A percentile compares a stretch with the other conserved stretches of the same genome.
Conservation (phyloP, 2,888 invertebrate species). For the Heliconius ethilla region DNA sequence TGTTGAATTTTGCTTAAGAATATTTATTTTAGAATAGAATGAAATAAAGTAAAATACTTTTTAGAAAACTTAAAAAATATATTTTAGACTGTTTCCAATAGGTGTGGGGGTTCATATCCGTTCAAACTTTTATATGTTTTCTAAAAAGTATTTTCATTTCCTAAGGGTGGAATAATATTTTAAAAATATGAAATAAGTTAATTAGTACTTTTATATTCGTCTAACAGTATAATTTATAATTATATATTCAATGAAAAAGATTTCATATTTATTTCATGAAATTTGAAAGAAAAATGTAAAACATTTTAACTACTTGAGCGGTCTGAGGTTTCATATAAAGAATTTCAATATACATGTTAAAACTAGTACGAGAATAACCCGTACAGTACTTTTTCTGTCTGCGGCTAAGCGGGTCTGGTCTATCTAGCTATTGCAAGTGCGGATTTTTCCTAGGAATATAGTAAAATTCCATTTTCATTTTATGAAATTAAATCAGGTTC, state of each 20-base stretch:
- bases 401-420: slow-evolving; percentile 9
- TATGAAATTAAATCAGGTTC: background rate
- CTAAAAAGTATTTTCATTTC: too few relatives aligned
- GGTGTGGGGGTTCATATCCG: too few relatives aligned
- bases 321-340: slow-evolving; percentile 1
- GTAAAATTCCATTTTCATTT: background rate
- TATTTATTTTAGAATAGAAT: background rate
- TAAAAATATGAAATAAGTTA: background rate
- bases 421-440: background rate
- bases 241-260: background rate
- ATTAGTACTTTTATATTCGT: background rate
- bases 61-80: too few relatives aligned
- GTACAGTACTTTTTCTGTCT: background rate
- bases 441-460: background rate
- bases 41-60: too few relatives aligned
- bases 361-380: slow-evolving; percentile 7
- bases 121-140: too few relatives aligned
- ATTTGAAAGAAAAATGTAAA: background rate
- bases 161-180: too few relatives aligned
- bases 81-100: too few relatives aligned
- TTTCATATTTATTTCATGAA: background rate
- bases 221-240: background rate
- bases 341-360: slow-evolving; percentile 4
- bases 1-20: background rate
- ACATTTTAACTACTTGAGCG: background rate